A percentile compares a stretch with the other conserved stretches of the same genome.
Conservation (phyloP, 2,113 vertebrate genomes). For the Eulemur macaco region DNA sequence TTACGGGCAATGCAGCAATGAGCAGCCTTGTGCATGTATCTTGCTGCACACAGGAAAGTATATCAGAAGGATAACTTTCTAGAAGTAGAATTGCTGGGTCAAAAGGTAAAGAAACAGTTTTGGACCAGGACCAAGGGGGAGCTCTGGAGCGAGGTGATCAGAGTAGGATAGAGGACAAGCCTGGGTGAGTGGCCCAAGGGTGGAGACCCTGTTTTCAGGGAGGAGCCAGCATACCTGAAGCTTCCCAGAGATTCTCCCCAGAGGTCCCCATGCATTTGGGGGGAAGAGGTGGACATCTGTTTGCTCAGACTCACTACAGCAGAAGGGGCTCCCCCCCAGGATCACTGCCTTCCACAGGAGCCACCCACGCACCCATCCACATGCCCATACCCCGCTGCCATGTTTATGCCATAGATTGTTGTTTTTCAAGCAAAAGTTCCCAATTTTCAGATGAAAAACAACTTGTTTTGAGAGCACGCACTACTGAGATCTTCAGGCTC, state of each 20-base stretch:
- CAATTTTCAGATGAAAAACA: constrained; percentile 59
- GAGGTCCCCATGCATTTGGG: not conserved
- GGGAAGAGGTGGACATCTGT: not conserved
- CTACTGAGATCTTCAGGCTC: constrained; percentile 48
- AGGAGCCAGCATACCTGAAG: not conserved
- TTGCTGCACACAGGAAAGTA: not conserved
- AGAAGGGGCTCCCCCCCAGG: not conserved
- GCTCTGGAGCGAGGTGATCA: not conserved
- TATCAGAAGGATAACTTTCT: not conserved
- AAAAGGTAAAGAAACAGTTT: constrained; percentile 14
- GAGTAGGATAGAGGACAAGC: not conserved
- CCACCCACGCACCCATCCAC: not conserved
- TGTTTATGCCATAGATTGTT: not conserved
- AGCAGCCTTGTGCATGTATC: not conserved
- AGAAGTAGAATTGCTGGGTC: not conserved
- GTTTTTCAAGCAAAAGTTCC: constrained; percentile 43
- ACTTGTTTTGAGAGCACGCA: constrained; percentile 57
- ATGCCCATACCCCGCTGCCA: not conserved
- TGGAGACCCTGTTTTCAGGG: not conserved
- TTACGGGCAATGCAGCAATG: not conserved
- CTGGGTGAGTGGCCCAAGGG: not conserved
- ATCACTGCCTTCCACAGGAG: not conserved
- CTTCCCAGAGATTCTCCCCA: not conserved
- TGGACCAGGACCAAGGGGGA: not conserved
- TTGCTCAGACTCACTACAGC: not conserved